Base-by-base conservation (phyloP, 2,797 vertebrate species). In the Mus spretus region DNA sequence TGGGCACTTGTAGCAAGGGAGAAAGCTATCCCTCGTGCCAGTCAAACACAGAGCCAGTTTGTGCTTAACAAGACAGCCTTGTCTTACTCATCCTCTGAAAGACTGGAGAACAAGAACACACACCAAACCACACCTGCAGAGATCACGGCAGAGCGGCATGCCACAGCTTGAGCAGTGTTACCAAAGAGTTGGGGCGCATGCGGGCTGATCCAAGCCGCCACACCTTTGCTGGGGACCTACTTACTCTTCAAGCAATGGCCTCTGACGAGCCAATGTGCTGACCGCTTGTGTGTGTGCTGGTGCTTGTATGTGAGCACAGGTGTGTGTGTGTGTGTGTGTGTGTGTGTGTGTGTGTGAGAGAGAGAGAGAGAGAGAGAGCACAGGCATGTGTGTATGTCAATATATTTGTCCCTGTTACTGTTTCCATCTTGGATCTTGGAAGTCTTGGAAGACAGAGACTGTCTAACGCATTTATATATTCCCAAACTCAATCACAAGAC, bases 1-100 rank as follows among this genome's bases (percentile, higher is more conserved):
- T 40, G 75, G 37, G 57, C 40, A 86, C 67, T 19, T 61, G 65
- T 78, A n/a, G 83, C 34, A 72, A 74, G 61, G 47, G 59, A 79
- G 40, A 75, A 28, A 86, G 78, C 34, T 34, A 65, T 7, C n/a
- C 10, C 57, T 74, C 22, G 40, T 17, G 28, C 37, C 0, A 26
- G 83, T 92, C 89, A 94, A 95, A 93, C 89, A 96, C 93, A 95
- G 90, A 95, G 96, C 90, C 53, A 91, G 91, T 26, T 78, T 93
- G 74, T 94, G 90, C 83, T 95, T 50, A 20, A 44, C 70, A 93
- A 85, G 92, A 86, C 53, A 90, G 85, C 84, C 70, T 44, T 75
- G 94, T 72, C 70, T 95, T 93, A 93, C 67, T 93, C 93, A 89
- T 47, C 63, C 87, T 91, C 89, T 88, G 74, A 95, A 86, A 96